These are phyloP conservation scores for Empis livida DNA, from an alignment of 2,888 invertebrate genomes.

Conservation along the genomic window DNA sequence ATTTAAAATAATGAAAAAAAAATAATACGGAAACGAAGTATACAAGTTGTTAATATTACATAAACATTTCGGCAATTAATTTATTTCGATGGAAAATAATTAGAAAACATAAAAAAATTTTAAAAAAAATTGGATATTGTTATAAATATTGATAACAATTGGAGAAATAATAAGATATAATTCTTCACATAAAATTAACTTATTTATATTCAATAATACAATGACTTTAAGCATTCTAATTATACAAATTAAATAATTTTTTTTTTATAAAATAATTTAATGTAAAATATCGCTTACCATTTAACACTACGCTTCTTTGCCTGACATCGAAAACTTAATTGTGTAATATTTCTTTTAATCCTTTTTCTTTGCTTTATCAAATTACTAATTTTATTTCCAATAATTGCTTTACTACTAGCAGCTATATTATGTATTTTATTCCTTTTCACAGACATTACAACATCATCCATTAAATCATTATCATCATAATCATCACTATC, in stretches of 20 bases:
- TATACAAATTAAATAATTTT: background rate
- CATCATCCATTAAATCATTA: constrained; percentile 1
- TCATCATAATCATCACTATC: constrained; percentile 1
- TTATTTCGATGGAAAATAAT: too few species aligned
- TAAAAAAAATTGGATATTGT: too few species aligned
- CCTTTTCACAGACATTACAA: background rate
- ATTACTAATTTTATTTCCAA: background rate
- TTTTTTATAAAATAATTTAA: background rate
- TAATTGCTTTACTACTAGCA: background rate
- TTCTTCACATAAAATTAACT: too few species aligned
- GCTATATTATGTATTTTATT: background rate
- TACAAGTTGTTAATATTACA: too few species aligned
- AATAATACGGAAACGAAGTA: too few species aligned
- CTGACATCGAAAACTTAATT: background rate
- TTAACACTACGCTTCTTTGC: background rate
- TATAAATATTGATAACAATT: too few species aligned
- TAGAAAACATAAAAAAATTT: too few species aligned
- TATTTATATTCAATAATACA: too few species aligned
- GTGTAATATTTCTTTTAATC: background rate
- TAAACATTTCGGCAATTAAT: too few species aligned
- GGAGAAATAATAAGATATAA: too few species aligned
- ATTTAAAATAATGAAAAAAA: too few species aligned
- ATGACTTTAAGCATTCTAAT: too few species aligned
- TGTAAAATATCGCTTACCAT: background rate
- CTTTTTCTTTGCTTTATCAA: background rate